These are phyloP conservation scores for Picus viridis DNA, from an alignment of 2,797 vertebrate genomes.

Conservation along the genomic window DNA sequence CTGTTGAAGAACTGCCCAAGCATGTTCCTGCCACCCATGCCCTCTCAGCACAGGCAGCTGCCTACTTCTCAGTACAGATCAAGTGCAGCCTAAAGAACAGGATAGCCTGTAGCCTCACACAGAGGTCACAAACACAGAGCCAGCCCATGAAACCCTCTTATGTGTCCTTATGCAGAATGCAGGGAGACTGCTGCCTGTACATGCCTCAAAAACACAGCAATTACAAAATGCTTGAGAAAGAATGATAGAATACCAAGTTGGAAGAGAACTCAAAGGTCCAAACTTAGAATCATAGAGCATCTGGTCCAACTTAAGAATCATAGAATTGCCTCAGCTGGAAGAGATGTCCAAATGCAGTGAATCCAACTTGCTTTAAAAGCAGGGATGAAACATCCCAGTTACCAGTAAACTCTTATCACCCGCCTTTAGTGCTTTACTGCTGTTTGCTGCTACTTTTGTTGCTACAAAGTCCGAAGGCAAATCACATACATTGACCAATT, in stretches of 20 bases:
- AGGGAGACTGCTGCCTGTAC: background rate
- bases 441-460: background rate
- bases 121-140: accelerated
- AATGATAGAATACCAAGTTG: too few species aligned
- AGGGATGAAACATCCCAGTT: background rate
- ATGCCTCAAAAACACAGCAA: background rate
- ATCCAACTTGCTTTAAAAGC: background rate
- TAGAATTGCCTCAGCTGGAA: too few species aligned
- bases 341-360: too few species aligned
- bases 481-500: background rate
- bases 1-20: background rate
- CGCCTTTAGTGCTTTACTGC: background rate
- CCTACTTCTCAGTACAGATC: background rate
- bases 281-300: too few species aligned
- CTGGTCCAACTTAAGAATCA: too few species aligned
- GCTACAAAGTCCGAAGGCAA: background rate
- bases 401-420: background rate
- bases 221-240: background rate
- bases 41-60: background rate
- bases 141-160: accelerated
- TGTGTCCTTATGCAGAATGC: accelerated
- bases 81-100: accelerated
- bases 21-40: background rate
- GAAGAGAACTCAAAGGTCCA: too few species aligned
- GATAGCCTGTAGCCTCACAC: accelerated